These are phyloP conservation scores for Peromyscus californicus DNA, from an alignment of 2,113 vertebrate species.

Conservation along the genomic window DNA sequence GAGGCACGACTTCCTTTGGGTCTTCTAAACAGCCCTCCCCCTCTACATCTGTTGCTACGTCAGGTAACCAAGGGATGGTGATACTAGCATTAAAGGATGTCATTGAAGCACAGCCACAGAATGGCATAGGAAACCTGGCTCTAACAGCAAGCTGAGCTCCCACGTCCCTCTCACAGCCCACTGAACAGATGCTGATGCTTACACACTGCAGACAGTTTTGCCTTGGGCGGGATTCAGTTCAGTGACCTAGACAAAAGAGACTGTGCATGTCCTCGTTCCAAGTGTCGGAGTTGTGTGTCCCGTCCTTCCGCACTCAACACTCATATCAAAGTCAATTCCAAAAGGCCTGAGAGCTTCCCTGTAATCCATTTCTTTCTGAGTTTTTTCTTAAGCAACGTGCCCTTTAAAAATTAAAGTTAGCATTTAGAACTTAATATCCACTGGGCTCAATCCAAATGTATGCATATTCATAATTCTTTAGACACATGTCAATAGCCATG, in stretches of 20 bases:
- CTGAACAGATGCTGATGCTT: conserved; percentile 30
- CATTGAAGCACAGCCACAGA: neutral
- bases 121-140: neutral
- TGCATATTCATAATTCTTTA: neutral
- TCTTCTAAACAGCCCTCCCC: neutral
- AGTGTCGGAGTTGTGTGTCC: neutral
- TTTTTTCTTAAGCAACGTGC: conserved; percentile 48
- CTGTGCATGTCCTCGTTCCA: conserved; percentile 63
- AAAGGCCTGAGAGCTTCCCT: neutral
- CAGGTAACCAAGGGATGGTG: too few relatives aligned
- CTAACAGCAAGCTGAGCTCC: neutral
- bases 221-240: conserved; percentile 62
- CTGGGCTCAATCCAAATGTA: neutral
- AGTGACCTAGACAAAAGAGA: conserved; percentile 68
- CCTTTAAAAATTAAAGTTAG: conserved; percentile 46
- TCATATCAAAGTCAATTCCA: neutral
- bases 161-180: neutral
- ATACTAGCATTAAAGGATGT: neutral
- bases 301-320: neutral
- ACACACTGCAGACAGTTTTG: conserved; percentile 51
- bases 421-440: conserved; percentile 14
- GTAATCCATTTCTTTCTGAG: neutral
- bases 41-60: neutral
- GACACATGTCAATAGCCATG: neutral
- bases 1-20: neutral